These are phyloP conservation scores for Platycheirus albimanus DNA, from an alignment of 2,888 invertebrate species.

Conservation along the genomic window DNA sequence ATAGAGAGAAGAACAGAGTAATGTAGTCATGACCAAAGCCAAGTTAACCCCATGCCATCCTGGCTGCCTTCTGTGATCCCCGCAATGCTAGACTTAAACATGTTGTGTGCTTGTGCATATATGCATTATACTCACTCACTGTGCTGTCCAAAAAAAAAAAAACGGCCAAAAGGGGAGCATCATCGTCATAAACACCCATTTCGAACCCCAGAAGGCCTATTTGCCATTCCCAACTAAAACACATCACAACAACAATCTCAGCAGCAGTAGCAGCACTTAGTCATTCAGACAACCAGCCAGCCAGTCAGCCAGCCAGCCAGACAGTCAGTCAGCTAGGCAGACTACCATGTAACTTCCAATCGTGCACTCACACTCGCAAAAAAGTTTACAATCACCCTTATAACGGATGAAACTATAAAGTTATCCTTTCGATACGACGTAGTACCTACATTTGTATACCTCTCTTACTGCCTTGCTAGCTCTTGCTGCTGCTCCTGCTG, in stretches of 20 bases:
- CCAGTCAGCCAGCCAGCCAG: constrained; percentile 17
- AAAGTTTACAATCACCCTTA: constrained; percentile 55
- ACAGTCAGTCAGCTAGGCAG: constrained; percentile 22
- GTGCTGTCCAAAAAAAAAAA: constrained; percentile 1
- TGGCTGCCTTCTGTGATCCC: constrained; percentile 45
- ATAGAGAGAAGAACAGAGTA: constrained; percentile 27
- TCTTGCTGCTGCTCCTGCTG: constrained; percentile 15
- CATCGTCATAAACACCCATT: constrained; percentile 55
- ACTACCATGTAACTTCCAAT: constrained; percentile 64
- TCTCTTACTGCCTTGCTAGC: neutral
- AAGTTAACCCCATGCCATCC: constrained; percentile 65
- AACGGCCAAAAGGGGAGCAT: constrained; percentile 3
- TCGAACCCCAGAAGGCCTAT: constrained; percentile 55
- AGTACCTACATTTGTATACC: constrained; percentile 35
- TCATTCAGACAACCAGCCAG: constrained; percentile 35
- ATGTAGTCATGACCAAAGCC: constrained; percentile 69
- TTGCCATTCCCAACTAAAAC: constrained; percentile 23
- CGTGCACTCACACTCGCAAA: constrained; percentile 47
- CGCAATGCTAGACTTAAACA: constrained; percentile 46
- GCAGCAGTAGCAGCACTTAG: constrained; percentile 49
- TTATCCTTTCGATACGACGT: constrained; percentile 59
- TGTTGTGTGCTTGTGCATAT: constrained; percentile 13
- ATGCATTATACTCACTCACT: constrained; percentile 8
- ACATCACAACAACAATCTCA: constrained; percentile 38
- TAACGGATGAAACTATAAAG: constrained; percentile 68